Conservation (phyloP, 64 coral and sea anemone species). For the Acropora yongei region DNA sequence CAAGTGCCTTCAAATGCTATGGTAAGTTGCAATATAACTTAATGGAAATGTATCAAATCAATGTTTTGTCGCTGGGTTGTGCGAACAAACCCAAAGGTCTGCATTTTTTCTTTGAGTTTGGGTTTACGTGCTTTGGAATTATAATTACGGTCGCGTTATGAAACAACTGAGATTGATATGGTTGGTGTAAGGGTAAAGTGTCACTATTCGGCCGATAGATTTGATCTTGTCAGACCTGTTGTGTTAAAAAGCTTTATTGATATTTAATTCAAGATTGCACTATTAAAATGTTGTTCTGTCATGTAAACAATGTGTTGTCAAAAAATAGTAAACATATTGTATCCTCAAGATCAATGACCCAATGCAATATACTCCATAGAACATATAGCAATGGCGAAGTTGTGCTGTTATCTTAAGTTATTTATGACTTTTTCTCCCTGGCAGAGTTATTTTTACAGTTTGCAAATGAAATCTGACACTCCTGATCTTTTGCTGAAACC, state of each 20-base stretch:
- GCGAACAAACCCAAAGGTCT: not conserved
- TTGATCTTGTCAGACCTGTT: not conserved
- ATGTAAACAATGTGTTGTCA: not conserved
- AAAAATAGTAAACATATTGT: not conserved
- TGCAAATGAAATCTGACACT: constrained; percentile 31
- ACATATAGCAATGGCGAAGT: not conserved
- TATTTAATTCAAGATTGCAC: not conserved
- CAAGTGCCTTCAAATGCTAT: not conserved
- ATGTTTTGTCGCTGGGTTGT: not conserved
- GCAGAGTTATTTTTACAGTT: constrained; percentile 26
- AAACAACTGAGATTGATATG: not conserved
- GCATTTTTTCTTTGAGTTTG: no score
- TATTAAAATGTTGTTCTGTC: not conserved
- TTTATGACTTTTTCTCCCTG: constrained; percentile 1
- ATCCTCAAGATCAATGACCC: no score
- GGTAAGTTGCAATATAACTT: constrained; percentile 6
- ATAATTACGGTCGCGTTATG: not conserved
- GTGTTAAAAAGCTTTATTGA: not conserved
- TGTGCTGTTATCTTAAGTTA: not conserved
- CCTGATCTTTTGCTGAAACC: constrained; percentile 54
- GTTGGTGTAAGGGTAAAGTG: not conserved
- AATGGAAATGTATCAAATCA: not conserved
- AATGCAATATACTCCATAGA: not conserved
- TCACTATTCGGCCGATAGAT: not conserved
- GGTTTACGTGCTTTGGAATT: no score